Percentiles rank a stretch among this genome's conserved stretches.
These are phyloP conservation scores for Drosophila mojavensis DNA, from an alignment of 1,140 invertebrate genomes.

Conservation along the genomic window DNA sequence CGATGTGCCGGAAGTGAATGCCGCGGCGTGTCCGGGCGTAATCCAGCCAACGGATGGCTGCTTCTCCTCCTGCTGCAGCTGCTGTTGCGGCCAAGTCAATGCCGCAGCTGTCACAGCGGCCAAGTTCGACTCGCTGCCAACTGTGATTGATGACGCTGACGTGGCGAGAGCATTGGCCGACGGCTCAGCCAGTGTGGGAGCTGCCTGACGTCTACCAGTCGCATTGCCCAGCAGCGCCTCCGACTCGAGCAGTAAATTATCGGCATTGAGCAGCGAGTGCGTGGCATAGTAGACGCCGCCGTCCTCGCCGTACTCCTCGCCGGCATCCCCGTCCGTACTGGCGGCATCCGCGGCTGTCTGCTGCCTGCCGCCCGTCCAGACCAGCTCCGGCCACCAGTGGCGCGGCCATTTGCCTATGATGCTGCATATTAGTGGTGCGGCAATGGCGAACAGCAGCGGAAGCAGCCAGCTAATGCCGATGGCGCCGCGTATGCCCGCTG, in stretches of 20 bases:
- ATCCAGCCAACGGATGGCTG: conserved; percentile 5
- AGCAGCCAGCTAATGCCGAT: conserved; percentile 83
- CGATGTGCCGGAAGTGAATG: conserved; percentile 59
- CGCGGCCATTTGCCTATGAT: conserved; percentile 83
- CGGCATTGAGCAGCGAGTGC: conserved; percentile 68
- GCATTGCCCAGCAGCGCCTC: conserved; percentile 66
- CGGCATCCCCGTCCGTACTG: not conserved
- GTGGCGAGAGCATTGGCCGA: conserved; percentile 46
- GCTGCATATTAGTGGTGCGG: conserved; percentile 81
- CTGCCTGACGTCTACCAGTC: conserved; percentile 12
- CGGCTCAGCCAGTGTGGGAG: not conserved
- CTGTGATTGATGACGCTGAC: conserved; percentile 69
- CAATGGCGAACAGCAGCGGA: conserved; percentile 79
- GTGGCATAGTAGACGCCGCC: conserved; percentile 55
- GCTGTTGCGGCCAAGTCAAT: conserved; percentile 39
- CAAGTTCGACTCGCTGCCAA: conserved; percentile 21
- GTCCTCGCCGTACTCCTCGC: conserved; percentile 25
- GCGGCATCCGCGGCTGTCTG: conserved; percentile 27
- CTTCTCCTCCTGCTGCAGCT: conserved; percentile 18
- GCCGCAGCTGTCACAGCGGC: conserved; percentile 52
- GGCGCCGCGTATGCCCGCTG: conserved; percentile 75
- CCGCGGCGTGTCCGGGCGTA: conserved; percentile 42
- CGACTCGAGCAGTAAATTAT: conserved; percentile 74
- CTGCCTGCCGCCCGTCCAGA: conserved; percentile 22
- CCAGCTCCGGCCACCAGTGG: conserved; percentile 81